Evolutionary conservation across 2,113 vertebrate species (phyloP), one percentile per base, ranked within the genome.

Genomic region (Labeo rohita): DNA sequence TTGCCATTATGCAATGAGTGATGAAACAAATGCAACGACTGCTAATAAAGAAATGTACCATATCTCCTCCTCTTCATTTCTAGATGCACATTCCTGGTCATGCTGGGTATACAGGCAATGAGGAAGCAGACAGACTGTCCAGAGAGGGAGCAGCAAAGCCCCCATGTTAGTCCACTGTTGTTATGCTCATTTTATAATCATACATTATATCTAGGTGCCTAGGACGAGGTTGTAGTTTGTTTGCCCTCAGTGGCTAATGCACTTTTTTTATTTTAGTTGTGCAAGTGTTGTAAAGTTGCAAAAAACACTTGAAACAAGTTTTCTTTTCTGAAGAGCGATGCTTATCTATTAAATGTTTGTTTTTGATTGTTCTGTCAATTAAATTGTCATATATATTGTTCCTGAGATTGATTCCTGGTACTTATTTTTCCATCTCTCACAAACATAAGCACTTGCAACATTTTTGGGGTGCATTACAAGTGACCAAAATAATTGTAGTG

Each of bases 1-100:
- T 18, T 21, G 68, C 16, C 16, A 70, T 70, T 39, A 70, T 39
- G 36, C 66, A 10, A 43, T 21, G 68, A 21, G 8, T 18, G 4
- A 72, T 72, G 2, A 78, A 78, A 56, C 23, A 39, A 78, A 78
- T 39, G 9, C 34, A 34, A n/a, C 49, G 23, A 43, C 23, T 16
- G 10, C 3, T 54, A 23, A 52, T 82, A 9, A 49, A 47, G 4
- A 50, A 66, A 28, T 52, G 7, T 68, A 36, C 11, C 9, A 11
- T 72, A 10, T 61, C 77, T 70, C 66, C 43, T 70, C 21, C 56
- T 54, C 56, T 23, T 72, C 8, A 21, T 54, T n/a, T 87, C 87
- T 93, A 99, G 98, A 89, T 98, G 91, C 97, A 99, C 3, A 72
- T 99, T 80, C 97, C 98, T 0, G 98, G 98, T 61, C 98, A 99